Evolutionary conservation across 2,888 invertebrate genomes (phyloP).

Genomic region (Parochlus steinenii): DNA sequence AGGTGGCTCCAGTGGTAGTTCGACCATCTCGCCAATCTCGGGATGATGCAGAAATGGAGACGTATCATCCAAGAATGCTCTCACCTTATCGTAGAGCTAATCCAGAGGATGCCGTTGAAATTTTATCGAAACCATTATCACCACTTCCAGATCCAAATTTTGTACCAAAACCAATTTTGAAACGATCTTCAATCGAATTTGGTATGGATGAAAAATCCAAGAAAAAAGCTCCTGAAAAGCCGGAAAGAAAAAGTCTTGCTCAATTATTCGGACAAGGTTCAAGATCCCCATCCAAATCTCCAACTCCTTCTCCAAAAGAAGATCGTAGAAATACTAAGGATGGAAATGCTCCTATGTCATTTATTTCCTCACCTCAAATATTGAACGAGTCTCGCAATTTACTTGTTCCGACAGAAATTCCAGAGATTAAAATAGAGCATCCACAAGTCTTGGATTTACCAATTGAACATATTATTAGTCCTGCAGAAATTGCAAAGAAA

Average conservation of each 20-base stretch:
- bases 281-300: slow-evolving; percentile 15
- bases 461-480: slow-evolving; percentile 17
- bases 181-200: slow-evolving; percentile 35
- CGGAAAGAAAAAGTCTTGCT: slow-evolving; percentile 14
- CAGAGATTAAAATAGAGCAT: slow-evolving; percentile 5
- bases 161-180: slow-evolving; percentile 64
- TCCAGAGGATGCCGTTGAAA: slow-evolving; percentile 38
- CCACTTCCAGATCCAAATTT: slow-evolving; percentile 53
- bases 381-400: neutral
- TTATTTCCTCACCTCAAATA: neutral
- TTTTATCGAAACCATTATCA: slow-evolving; percentile 38
- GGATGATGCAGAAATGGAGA: slow-evolving; percentile 39
- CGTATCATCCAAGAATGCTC: slow-evolving; percentile 46
- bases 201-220: slow-evolving; percentile 19
- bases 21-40: slow-evolving; percentile 4
- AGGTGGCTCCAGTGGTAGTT: slow-evolving; percentile 3
- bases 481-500: slow-evolving; percentile 20
- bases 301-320: slow-evolving; percentile 15
- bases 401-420: neutral
- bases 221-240: slow-evolving; percentile 15
- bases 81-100: slow-evolving; percentile 28
- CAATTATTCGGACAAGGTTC: slow-evolving; percentile 13
- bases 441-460: slow-evolving; percentile 13
- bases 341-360: slow-evolving; percentile 15
- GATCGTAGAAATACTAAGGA: slow-evolving; percentile 15